Conservation (phyloP, 2,888 invertebrate species). For the Busseola fusca region DNA sequence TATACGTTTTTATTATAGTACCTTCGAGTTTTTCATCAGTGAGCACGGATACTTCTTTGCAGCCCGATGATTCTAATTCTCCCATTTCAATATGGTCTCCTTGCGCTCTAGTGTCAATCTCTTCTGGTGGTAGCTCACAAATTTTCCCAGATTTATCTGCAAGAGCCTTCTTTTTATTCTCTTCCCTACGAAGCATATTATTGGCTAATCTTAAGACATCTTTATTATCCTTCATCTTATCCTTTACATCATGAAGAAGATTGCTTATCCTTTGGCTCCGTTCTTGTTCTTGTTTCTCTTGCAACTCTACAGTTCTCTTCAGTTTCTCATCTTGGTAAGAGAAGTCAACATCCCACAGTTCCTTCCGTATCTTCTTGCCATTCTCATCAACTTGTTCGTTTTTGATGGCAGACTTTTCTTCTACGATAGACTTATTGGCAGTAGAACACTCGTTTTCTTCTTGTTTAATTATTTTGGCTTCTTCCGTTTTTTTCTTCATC, state of each 20-base stretch:
- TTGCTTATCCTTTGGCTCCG: constrained; percentile 77
- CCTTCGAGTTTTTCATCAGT: constrained; percentile 34
- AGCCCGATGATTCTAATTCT: constrained; percentile 15
- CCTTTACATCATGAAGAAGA: constrained; percentile 81
- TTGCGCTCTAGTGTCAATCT: constrained; percentile 73
- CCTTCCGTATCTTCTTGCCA: constrained; percentile 69
- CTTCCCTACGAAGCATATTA: constrained; percentile 78
- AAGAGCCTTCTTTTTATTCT: constrained; percentile 67
- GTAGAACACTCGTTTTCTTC: constrained; percentile 29
- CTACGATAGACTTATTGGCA: not conserved
- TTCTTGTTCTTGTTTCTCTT: constrained; percentile 72
- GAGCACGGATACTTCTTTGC: constrained; percentile 23
- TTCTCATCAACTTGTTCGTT: constrained; percentile 28
- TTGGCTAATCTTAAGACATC: constrained; percentile 82
- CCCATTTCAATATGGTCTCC: constrained; percentile 70
- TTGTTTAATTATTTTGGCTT: constrained; percentile 25
- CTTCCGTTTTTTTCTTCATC: constrained; percentile 29
- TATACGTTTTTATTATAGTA: constrained; percentile 6
- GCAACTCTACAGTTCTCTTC: constrained; percentile 67
- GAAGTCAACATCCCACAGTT: constrained; percentile 75
- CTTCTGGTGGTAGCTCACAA: constrained; percentile 58
- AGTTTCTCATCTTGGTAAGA: constrained; percentile 65
- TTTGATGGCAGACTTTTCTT: constrained; percentile 1
- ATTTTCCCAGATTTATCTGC: constrained; percentile 60
- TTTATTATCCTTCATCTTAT: constrained; percentile 84